Evolutionary conservation across 1,140 invertebrate genomes (phyloP), one percentile per base, ranked within the genome.

Genomic region (Anadara kagoshimensis): DNA sequence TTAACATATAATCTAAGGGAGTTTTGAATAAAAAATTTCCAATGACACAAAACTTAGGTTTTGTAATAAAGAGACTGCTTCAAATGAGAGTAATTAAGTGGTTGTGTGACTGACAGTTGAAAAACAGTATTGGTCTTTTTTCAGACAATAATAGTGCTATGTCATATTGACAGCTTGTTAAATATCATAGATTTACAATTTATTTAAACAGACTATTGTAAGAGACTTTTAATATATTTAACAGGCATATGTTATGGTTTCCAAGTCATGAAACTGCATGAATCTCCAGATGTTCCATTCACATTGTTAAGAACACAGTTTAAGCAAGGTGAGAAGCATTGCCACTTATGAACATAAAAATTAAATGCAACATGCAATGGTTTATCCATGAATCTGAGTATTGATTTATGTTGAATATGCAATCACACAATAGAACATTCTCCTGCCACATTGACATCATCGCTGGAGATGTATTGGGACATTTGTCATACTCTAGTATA

Each of bases 231-330:
- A 41, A 41, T 59, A 18, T 43, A 59, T 59, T 59, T 59, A 41
- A 59, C 57, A 69, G 67, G 57, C 1, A 49, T 61, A 4, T 69
- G 67, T 36, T 61, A 69, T 61, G 67, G 67, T 1, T 61, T 69
- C 22, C 44, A 69, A 47, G 67, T 61, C 3, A 69, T 69, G 67
- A 57, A 69, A 26, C 29, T 4, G 10, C 53, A 61, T 51, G 67
- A 69, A 61, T 69, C 67, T 36, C 67, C 67, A n/a, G 58, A 69
- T 61, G 67, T 69, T 29, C 56, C 56, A 59, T 69, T 69, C 41
- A 69, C 67, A 29, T 26, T 69, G 20, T 58, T 69, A 47, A 59
- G 54, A 49, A 69, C 56, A 24, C 12, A 57, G 20, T 61, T 47
- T 45, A 49, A 20, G 26, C 26, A 59, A 61, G 57, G 56, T 69